Evolutionary conservation across 1,140 invertebrate genomes (phyloP), one percentile per base, ranked within the genome.

Genomic region (Ceratosolen fusciceps): DNA sequence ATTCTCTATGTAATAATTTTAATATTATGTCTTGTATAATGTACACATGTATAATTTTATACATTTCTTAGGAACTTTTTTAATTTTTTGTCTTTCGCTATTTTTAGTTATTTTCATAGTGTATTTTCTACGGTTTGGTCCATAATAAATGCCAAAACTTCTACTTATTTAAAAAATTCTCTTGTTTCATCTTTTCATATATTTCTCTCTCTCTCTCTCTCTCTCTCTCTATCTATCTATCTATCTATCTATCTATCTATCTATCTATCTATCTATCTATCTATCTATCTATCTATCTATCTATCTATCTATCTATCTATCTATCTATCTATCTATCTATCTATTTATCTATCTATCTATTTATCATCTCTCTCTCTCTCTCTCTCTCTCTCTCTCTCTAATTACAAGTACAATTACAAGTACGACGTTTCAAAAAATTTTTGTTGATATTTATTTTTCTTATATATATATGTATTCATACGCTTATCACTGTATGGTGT

Each of bases 341-440:
- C 24, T 62, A 49, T 49, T 26, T 12, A 12, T 21, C 39, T 49
- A 9, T 65, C 39, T 49, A 7, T 14, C 24, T 60, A 21, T 24
- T 24, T 60, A 2, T 60, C n/a, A 24, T 24, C n/a, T 60, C 5
- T 60, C 16, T 65, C 5, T 43, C 39, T 43, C 5, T 43, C 39
- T 43, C 5, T 12, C 39, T 43, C 5, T 7, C 39, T 43, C 5
- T 24, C 52, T 56, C 8, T 24, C 14, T 60, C n/a, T n/a, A n/a
- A 5, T 49, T 54, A 71, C 34, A 78, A 78, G 68, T 78, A 71
- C 76, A 78, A 52, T 5, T 72, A 72, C 65, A 77, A 77, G 71
- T 26, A 16, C 47, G 49, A 24, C 72, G 21, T 52, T 73, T 7
- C 31, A 2, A 14, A 72, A 34, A 67, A 1, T 54, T 31, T 77